These are phyloP conservation scores for Sebastiscus albofasciatus DNA, from an alignment of 2,797 vertebrate genomes.

Conservation along the genomic window DNA sequence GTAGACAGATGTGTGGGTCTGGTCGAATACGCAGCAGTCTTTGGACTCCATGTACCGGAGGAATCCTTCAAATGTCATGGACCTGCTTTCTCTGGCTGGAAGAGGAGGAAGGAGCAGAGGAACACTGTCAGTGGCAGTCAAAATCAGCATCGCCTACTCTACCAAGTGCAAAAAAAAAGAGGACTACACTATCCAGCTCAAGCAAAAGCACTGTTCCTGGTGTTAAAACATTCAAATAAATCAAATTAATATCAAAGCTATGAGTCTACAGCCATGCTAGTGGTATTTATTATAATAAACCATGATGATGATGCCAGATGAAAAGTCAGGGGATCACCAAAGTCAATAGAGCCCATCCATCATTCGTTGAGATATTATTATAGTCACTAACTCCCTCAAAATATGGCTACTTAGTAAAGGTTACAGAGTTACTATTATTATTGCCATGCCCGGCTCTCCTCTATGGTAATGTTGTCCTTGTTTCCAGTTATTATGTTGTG, in stretches of 20 bases:
- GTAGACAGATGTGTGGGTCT: slow-evolving; percentile 77
- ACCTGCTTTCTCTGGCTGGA: slow-evolving; percentile 77
- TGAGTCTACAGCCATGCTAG: neutral
- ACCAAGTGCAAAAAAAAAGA: neutral
- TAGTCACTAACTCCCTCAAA: neutral
- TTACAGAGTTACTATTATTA: neutral
- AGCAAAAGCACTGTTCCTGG: neutral
- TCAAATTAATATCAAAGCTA: neutral
- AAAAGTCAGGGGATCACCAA: neutral
- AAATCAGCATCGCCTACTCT: neutral
- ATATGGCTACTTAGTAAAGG: neutral
- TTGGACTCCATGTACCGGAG: slow-evolving; percentile 85
- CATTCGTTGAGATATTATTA: neutral
- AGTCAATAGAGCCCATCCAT: neutral
- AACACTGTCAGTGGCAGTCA: neutral
- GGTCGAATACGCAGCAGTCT: slow-evolving; percentile 83
- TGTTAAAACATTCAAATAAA: neutral
- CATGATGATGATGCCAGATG: neutral
- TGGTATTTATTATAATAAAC: neutral
- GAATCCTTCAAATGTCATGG: slow-evolving; percentile 90
- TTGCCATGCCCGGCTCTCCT: neutral
- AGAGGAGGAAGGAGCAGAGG: slow-evolving; percentile 40
- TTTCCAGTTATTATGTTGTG: too few species aligned
- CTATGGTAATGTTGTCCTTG: too few species aligned
- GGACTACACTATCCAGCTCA: neutral